These are phyloP conservation scores for Xanthia togata DNA, from an alignment of 2,888 invertebrate genomes.

Conservation along the genomic window DNA sequence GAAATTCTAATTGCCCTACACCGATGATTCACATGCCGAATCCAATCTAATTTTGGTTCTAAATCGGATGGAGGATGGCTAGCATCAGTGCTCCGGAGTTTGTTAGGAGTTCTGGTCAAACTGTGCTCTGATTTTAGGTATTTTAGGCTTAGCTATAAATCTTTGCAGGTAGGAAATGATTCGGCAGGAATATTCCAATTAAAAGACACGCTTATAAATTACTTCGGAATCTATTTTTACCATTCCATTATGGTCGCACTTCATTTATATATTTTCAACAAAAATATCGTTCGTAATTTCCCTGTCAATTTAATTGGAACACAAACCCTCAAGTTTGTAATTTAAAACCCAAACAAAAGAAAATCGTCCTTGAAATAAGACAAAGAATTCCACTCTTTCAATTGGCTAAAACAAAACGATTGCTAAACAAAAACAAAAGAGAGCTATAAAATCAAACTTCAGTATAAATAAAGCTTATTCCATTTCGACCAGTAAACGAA, in stretches of 20 bases:
- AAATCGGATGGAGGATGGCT: constrained; percentile 67
- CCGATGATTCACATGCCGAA: constrained; percentile 74
- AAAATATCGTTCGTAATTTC: constrained; percentile 7
- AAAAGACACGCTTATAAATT: neutral
- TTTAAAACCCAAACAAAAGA: constrained; percentile 48
- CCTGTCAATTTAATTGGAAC: constrained; percentile 25
- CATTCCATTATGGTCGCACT: neutral
- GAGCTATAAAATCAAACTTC: constrained; percentile 73
- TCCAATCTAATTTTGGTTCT: constrained; percentile 75
- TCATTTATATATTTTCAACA: neutral
- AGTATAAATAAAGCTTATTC: constrained; percentile 74
- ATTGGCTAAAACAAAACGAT: constrained; percentile 49
- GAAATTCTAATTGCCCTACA: constrained; percentile 74
- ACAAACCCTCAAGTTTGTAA: constrained; percentile 20
- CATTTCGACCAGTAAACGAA: constrained; percentile 68
- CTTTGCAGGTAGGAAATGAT: neutral
- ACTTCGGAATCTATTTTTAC: neutral
- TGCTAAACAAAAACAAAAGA: constrained; percentile 73
- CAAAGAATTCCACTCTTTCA: constrained; percentile 55
- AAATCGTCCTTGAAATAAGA: constrained; percentile 41
- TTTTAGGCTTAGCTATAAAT: constrained; percentile 15
- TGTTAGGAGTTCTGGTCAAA: constrained; percentile 49
- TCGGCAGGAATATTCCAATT: neutral
- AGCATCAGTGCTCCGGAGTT: constrained; percentile 63
- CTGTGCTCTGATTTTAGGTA: constrained; percentile 11